Evolutionary conservation across 2,113 vertebrate species (phyloP).

Genomic region (Odobenus rosmarus): DNA sequence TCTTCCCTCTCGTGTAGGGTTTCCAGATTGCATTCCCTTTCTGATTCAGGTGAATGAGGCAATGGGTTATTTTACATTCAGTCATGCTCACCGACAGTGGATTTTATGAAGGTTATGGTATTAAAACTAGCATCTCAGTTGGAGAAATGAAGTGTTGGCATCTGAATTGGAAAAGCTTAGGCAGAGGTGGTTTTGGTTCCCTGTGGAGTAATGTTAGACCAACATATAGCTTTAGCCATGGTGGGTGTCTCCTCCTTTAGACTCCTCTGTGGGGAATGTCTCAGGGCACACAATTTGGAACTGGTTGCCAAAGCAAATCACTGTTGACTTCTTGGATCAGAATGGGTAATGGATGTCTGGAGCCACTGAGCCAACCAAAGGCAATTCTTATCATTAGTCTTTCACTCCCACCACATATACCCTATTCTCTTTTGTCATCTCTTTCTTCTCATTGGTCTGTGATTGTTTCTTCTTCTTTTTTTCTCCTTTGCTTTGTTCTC

Average conservation of each 20-base stretch:
- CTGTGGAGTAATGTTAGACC: neutral
- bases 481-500: neutral
- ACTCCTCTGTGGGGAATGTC: neutral
- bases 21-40: neutral
- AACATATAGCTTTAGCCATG: neutral
- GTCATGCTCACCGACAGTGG: neutral
- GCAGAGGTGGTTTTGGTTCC: neutral
- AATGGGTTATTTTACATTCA: neutral
- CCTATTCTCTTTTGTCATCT: neutral
- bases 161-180: conserved; percentile 29
- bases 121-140: conserved; percentile 16
- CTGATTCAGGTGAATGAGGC: neutral
- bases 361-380: neutral
- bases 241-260: neutral
- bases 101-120: neutral
- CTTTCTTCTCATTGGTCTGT: neutral
- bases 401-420: neutral
- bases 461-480: neutral
- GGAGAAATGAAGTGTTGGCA: conserved; percentile 3
- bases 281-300: neutral
- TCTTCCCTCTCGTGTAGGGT: neutral
- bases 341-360: neutral
- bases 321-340: neutral
- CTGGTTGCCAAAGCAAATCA: neutral
- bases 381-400: neutral